Conservation (phyloP, 2,888 invertebrate species). For the Tenthredo livida region DNA sequence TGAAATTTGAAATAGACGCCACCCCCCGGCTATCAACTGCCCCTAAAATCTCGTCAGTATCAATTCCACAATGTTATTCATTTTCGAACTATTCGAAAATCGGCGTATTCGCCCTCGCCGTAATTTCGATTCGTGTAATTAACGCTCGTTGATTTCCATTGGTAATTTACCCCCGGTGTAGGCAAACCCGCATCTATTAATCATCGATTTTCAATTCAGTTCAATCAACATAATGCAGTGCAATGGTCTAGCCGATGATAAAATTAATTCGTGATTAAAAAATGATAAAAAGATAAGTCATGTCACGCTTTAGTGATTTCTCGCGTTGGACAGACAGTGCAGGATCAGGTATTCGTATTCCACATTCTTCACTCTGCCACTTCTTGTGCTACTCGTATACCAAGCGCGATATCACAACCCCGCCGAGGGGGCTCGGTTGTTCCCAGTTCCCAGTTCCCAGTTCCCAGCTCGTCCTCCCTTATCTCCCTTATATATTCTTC, state of each 20-base stretch:
- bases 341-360: slow-evolving; percentile 52
- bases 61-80: not conserved
- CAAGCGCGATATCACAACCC: slow-evolving; percentile 55
- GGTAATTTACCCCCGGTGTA: not conserved
- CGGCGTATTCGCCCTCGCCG: not conserved
- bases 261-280: not conserved
- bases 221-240: not conserved
- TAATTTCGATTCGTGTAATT: slow-evolving; percentile 5
- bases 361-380: slow-evolving; percentile 56
- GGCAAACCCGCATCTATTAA: not conserved
- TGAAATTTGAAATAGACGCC: not conserved
- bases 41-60: not conserved
- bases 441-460: too few relatives aligned
- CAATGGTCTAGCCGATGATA: not conserved
- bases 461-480: slow-evolving; percentile 13
- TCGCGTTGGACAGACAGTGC: too few relatives aligned
- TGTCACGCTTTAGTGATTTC: slow-evolving; percentile 9
- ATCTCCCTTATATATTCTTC: not conserved
- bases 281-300: not conserved
- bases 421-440: slow-evolving; percentile 41
- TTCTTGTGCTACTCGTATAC: slow-evolving; percentile 47
- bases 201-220: slow-evolving; percentile 28
- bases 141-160: slow-evolving; percentile 26
- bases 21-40: too few relatives aligned
- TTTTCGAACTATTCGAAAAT: not conserved